Percentiles rank a stretch among this genome's conserved stretches.
Conservation (phyloP, 2,113 vertebrate species). For the Hippocampus guttulatus region DNA sequence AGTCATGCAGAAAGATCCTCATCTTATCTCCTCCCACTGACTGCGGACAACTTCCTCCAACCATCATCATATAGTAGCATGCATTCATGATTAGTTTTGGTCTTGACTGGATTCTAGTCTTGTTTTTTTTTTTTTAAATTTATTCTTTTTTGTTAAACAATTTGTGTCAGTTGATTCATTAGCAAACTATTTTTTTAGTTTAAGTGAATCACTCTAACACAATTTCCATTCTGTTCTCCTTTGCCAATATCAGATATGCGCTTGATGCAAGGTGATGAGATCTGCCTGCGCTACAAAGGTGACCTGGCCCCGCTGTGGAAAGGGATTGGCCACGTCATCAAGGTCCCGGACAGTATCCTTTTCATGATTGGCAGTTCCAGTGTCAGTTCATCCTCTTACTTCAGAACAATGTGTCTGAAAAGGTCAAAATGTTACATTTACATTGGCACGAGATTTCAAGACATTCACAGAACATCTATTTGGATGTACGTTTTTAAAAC, state of each 20-base stretch:
- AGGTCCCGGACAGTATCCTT: slow-evolving; percentile 99
- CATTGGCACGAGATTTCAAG: too few species aligned
- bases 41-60: slow-evolving; percentile 34
- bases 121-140: slow-evolving; percentile 10
- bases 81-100: slow-evolving; percentile 28
- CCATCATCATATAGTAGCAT: slow-evolving; percentile 48
- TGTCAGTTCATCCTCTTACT: neutral
- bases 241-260: slow-evolving; percentile 83
- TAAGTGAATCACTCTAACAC: neutral
- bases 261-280: slow-evolving; percentile 98
- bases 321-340: slow-evolving; percentile 97
- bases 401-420: too few species aligned
- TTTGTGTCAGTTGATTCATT: slow-evolving; percentile 20
- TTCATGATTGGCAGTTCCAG: neutral
- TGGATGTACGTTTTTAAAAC: too few species aligned
- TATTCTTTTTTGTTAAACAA: neutral
- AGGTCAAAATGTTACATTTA: too few species aligned
- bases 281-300: slow-evolving; percentile 94
- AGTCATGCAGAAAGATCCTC: slow-evolving; percentile 44
- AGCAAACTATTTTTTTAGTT: neutral
- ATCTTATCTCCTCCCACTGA: slow-evolving; percentile 8
- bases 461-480: too few species aligned
- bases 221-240: neutral
- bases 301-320: slow-evolving; percentile 95
- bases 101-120: slow-evolving; percentile 12